phyloP scores from a whole-genome alignment of 1,140 invertebrate species.

The Geopemphigus sp. region DNA sequence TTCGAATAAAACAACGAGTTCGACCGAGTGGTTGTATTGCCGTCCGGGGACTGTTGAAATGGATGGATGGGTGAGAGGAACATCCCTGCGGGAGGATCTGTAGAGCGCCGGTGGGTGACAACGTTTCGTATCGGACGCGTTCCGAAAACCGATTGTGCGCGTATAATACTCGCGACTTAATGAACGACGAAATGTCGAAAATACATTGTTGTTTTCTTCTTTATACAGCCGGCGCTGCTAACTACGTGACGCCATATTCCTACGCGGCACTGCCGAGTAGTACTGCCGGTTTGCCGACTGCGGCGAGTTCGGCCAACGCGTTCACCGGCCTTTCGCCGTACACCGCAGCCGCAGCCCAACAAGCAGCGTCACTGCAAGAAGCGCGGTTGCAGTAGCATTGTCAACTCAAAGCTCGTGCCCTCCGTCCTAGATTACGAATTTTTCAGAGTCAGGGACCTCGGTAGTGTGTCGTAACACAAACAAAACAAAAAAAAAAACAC shows the following conservation, averaged over 20 bases:
- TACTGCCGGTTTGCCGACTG: slow-evolving; percentile 52
- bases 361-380: slow-evolving; percentile 54
- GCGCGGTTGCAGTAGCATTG: slow-evolving; percentile 55
- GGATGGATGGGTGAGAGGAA: too few relatives aligned
- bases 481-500: slow-evolving; percentile 16
- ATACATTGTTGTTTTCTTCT: slow-evolving; percentile 7
- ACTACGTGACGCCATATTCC: slow-evolving; percentile 55
- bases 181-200: too few relatives aligned
- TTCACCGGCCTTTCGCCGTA: slow-evolving; percentile 55
- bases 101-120: too few relatives aligned
- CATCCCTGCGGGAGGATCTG: too few relatives aligned
- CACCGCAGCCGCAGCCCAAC: slow-evolving; percentile 53
- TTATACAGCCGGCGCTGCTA: slow-evolving; percentile 53
- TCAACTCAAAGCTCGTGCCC: slow-evolving; percentile 41
- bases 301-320: slow-evolving; percentile 52
- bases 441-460: slow-evolving; percentile 42
- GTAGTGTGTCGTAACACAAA: slow-evolving; percentile 32
- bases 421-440: slow-evolving; percentile 49
- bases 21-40: too few relatives aligned
- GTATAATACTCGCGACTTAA: too few relatives aligned
- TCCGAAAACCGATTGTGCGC: too few relatives aligned
- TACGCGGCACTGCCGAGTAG: slow-evolving; percentile 54
- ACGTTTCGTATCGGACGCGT: too few relatives aligned
- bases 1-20: too few relatives aligned
- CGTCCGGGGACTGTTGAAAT: too few relatives aligned